These are phyloP conservation scores for Cybosia mesomella DNA, from an alignment of 2,888 invertebrate genomes.

Conservation along the genomic window DNA sequence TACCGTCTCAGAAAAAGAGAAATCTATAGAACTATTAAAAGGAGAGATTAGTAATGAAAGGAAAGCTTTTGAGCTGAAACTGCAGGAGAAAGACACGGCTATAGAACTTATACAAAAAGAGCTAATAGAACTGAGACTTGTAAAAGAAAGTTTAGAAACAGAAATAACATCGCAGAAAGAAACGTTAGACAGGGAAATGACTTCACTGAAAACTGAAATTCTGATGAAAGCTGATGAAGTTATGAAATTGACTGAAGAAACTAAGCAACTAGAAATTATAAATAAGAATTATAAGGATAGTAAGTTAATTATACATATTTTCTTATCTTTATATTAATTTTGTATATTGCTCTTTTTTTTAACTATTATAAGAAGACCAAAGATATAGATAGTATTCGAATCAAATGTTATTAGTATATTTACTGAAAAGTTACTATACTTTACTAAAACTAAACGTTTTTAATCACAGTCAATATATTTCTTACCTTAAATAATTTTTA, in stretches of 20 bases:
- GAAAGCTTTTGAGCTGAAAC: constrained; percentile 44
- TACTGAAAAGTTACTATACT: too few relatives aligned
- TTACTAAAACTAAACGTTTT: too few relatives aligned
- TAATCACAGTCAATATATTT: too few relatives aligned
- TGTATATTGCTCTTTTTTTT: too few relatives aligned
- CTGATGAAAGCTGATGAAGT: constrained; percentile 36
- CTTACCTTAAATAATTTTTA: not conserved
- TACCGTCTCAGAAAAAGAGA: constrained; percentile 58
- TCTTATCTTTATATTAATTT: too few relatives aligned
- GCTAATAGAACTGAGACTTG: constrained; percentile 41
- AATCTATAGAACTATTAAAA: constrained; percentile 56
- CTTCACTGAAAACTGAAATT: constrained; percentile 45
- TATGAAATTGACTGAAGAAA: constrained; percentile 47
- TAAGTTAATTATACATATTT: constrained; percentile 37
- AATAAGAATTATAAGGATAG: constrained; percentile 55
- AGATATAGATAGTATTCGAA: too few relatives aligned
- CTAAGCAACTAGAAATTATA: constrained; percentile 40
- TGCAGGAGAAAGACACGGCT: constrained; percentile 53
- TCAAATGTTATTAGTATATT: too few relatives aligned
- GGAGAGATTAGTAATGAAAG: constrained; percentile 53
- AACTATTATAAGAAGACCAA: too few relatives aligned
- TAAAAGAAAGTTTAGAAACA: constrained; percentile 43
- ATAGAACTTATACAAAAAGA: constrained; percentile 52
- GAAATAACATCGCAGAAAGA: constrained; percentile 44
- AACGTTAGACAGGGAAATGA: constrained; percentile 38